Percentiles rank a stretch among this genome's conserved stretches.
Conservation (phyloP, 2,888 invertebrate species). For the Drosophila picticornis region DNA sequence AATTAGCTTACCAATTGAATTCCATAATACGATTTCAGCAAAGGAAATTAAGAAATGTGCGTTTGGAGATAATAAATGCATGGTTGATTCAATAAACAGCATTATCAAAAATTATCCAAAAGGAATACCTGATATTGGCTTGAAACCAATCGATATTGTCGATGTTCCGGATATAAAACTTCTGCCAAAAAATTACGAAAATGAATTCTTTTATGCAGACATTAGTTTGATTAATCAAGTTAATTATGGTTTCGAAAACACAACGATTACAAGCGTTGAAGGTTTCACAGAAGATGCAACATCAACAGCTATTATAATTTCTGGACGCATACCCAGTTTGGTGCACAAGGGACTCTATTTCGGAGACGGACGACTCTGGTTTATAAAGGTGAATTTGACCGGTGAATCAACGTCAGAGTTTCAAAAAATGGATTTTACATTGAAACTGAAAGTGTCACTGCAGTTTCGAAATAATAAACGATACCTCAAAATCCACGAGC, state of each 20-base stretch:
- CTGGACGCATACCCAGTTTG: slow-evolving; percentile 59
- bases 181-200: not conserved
- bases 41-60: slow-evolving; percentile 48
- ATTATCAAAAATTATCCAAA: slow-evolving; percentile 44
- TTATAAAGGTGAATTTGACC: slow-evolving; percentile 26
- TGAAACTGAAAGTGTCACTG: slow-evolving; percentile 52
- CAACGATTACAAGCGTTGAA: slow-evolving; percentile 53
- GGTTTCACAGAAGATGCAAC: slow-evolving; percentile 63
- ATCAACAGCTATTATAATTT: slow-evolving; percentile 47
- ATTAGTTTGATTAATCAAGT: slow-evolving; percentile 41
- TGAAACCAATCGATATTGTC: slow-evolving; percentile 54
- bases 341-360: slow-evolving; percentile 49
- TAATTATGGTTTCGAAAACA: slow-evolving; percentile 62
- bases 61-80: slow-evolving; percentile 45
- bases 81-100: slow-evolving; percentile 43
- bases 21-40: slow-evolving; percentile 21
- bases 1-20: not conserved
- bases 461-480: slow-evolving; percentile 58
- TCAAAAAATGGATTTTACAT: slow-evolving; percentile 49
- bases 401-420: slow-evolving; percentile 52
- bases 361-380: slow-evolving; percentile 19
- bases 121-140: slow-evolving; percentile 49
- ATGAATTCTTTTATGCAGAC: slow-evolving; percentile 13
- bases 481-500: slow-evolving; percentile 55
- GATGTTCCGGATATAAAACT: slow-evolving; percentile 34